Evolutionary conservation across 2,113 vertebrate genomes (phyloP).

Genomic region (Notarius lentiginosus): DNA sequence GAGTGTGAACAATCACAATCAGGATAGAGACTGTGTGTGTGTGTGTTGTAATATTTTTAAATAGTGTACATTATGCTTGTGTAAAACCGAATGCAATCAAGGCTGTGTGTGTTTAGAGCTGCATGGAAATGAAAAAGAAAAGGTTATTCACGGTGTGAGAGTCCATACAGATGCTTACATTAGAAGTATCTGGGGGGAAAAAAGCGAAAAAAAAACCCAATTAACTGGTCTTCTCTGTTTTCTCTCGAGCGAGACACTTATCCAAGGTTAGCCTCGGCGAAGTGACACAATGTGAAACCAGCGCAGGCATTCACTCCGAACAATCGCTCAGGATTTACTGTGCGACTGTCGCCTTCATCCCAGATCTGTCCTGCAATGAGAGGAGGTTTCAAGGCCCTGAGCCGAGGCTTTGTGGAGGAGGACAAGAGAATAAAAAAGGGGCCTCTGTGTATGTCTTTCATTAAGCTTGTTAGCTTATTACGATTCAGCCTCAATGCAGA

Average conservation of each 20-base stretch:
- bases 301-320: slow-evolving; percentile 19
- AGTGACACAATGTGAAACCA: slow-evolving; percentile 5
- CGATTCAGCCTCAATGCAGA: slow-evolving; percentile 63
- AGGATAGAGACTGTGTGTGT: neutral
- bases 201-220: slow-evolving; percentile 11
- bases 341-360: slow-evolving; percentile 20
- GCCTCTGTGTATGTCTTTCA: slow-evolving; percentile 57
- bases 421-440: neutral
- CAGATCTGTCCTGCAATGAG: neutral
- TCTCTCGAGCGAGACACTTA: slow-evolving; percentile 16
- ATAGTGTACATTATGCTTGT: neutral
- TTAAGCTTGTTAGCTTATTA: slow-evolving; percentile 73
- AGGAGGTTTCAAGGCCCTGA: slow-evolving; percentile 26
- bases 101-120: neutral
- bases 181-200: neutral
- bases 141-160: neutral
- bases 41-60: neutral
- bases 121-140: neutral
- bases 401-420: neutral
- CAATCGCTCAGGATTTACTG: slow-evolving; percentile 23
- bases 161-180: slow-evolving; percentile 10
- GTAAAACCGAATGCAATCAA: slow-evolving; percentile 24
- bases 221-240: slow-evolving; percentile 37
- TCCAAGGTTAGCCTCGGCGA: slow-evolving; percentile 20
- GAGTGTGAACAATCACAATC: neutral